A percentile compares a stretch with the other conserved stretches of the same genome.
Evolutionary conservation across 2,888 invertebrate genomes (phyloP).

Genomic region (Andrena fulva): DNA sequence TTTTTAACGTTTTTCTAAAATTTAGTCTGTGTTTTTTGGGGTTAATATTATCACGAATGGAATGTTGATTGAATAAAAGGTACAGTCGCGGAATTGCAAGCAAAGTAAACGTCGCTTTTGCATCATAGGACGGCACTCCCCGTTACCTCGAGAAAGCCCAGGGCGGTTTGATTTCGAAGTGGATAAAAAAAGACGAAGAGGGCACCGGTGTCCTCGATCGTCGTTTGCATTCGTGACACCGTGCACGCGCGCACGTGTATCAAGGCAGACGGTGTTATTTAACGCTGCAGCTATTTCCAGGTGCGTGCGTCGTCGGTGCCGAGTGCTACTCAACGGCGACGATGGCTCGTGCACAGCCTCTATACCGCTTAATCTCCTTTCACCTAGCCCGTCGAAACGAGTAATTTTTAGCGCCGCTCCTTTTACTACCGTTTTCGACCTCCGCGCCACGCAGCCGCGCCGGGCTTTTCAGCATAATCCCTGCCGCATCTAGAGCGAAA

Average conservation of each 20-base stretch:
- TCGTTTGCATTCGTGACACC: slow-evolving; percentile 4
- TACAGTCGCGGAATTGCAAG: too few species aligned
- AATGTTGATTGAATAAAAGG: too few species aligned
- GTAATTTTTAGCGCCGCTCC: slow-evolving; percentile 46
- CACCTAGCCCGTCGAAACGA: slow-evolving; percentile 61
- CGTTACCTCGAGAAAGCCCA: too few species aligned
- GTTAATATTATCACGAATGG: too few species aligned
- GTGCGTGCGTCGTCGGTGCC: slow-evolving; percentile 74
- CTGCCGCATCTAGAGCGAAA: slow-evolving; percentile 9
- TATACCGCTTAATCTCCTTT: slow-evolving; percentile 65
- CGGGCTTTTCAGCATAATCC: slow-evolving; percentile 6
- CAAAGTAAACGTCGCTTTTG: too few species aligned
- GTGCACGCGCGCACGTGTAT: slow-evolving; percentile 57
- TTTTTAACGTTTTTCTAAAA: too few species aligned
- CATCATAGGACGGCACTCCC: too few species aligned
- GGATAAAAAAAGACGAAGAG: neutral
- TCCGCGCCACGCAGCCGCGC: slow-evolving; percentile 1
- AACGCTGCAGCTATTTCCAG: slow-evolving; percentile 77
- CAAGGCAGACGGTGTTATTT: slow-evolving; percentile 70
- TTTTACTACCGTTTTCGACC: slow-evolving; percentile 42
- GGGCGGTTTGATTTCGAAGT: neutral
- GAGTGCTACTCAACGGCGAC: slow-evolving; percentile 75
- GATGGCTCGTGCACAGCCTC: slow-evolving; percentile 62
- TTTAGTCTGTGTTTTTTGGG: too few species aligned
- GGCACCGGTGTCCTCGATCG: neutral